A percentile compares a stretch with the other conserved stretches of the same genome.
Evolutionary conservation across 2,113 vertebrate species (phyloP).

Genomic region (Colistium nudipinnis): DNA sequence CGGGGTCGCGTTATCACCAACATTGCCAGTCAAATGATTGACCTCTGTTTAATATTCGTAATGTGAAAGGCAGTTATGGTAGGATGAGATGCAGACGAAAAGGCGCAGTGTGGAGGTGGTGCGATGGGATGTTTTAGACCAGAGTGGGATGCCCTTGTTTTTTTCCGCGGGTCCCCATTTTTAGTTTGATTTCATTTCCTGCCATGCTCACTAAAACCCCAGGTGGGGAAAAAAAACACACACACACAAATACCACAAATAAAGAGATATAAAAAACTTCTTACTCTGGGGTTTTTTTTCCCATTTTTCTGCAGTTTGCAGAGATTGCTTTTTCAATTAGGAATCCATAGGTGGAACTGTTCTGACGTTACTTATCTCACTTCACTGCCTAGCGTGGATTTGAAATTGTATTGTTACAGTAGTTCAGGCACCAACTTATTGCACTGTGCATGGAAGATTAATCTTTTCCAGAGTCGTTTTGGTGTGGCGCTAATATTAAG

Average conservation of each 20-base stretch:
- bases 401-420: conserved; percentile 26
- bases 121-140: not conserved
- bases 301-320: not conserved
- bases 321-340: conserved; percentile 13
- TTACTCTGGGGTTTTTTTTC: too few relatives aligned
- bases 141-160: not conserved
- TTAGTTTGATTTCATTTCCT: conserved; percentile 23
- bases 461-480: conserved; percentile 17
- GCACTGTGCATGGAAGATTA: conserved; percentile 11
- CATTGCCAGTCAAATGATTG: conserved; percentile 11
- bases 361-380: not conserved
- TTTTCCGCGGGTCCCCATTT: not conserved
- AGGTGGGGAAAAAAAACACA: not conserved
- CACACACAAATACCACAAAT: not conserved
- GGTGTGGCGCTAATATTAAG: not conserved
- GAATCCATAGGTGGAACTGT: conserved; percentile 10
- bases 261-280: not conserved
- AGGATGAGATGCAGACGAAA: conserved; percentile 3
- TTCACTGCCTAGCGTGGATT: conserved; percentile 4
- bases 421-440: not conserved
- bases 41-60: not conserved
- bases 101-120: conserved; percentile 5
- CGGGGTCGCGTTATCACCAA: not conserved
- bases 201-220: not conserved
- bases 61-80: conserved; percentile 4